A percentile compares a stretch with the other conserved stretches of the same genome.
These are phyloP conservation scores for Cynoglossus semilaevis DNA, from an alignment of 2,113 vertebrate genomes.

Conservation along the genomic window DNA sequence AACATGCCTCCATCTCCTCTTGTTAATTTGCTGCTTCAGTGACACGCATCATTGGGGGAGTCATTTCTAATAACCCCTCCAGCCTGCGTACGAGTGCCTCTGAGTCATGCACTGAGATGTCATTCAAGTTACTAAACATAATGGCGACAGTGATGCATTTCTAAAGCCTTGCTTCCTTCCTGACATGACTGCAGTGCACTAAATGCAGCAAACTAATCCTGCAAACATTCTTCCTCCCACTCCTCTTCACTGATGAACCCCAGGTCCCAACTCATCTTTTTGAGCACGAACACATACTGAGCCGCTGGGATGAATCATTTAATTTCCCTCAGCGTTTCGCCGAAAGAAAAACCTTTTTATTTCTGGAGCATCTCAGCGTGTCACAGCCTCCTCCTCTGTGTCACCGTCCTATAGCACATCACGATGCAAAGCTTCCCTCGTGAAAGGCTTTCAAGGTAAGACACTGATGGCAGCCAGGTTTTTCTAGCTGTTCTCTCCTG, in stretches of 20 bases:
- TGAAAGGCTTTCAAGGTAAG: slow-evolving; percentile 48
- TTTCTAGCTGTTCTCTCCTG: slow-evolving; percentile 22
- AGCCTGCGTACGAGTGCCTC: slow-evolving; percentile 58
- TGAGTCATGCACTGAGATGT: slow-evolving; percentile 63
- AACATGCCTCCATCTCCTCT: slow-evolving; percentile 67
- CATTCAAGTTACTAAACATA: slow-evolving; percentile 75
- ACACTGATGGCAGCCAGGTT: slow-evolving; percentile 15
- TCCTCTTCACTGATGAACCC: slow-evolving; percentile 37
- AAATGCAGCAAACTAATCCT: slow-evolving; percentile 32
- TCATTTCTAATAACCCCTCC: slow-evolving; percentile 74
- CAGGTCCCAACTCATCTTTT: slow-evolving; percentile 38
- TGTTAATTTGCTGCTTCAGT: slow-evolving; percentile 86
- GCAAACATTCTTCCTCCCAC: not conserved
- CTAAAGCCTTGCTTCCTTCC: slow-evolving; percentile 55
- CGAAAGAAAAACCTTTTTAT: slow-evolving; percentile 56
- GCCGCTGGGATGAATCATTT: slow-evolving; percentile 58
- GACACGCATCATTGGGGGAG: slow-evolving; percentile 79
- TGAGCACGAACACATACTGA: slow-evolving; percentile 48
- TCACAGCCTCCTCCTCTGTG: slow-evolving; percentile 48
- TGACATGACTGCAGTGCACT: slow-evolving; percentile 46
- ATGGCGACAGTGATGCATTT: slow-evolving; percentile 67
- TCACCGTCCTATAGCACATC: slow-evolving; percentile 52
- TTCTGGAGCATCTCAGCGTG: slow-evolving; percentile 48
- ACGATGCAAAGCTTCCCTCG: slow-evolving; percentile 40
- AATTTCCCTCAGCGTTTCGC: slow-evolving; percentile 56